Conservation (phyloP, 2,888 invertebrate genomes). For the Synanthedon andrenaeformis region DNA sequence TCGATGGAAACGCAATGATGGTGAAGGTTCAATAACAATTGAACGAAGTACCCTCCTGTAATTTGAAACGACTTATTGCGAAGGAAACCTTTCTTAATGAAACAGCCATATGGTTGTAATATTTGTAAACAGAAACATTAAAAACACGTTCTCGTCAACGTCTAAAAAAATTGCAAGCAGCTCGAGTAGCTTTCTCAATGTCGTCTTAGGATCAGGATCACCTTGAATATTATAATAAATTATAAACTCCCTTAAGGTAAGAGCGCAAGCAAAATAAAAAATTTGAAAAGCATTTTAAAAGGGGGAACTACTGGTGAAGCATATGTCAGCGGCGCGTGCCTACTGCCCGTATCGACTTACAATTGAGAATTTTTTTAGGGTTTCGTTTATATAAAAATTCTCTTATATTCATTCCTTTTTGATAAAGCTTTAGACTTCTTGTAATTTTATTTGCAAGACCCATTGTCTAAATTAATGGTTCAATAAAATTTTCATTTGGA, state of each 20-base stretch:
- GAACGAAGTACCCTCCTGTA: conserved; percentile 49
- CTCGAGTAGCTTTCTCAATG: too few species aligned
- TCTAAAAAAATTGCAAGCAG: too few species aligned
- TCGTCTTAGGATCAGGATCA: too few species aligned
- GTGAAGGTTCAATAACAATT: conserved; percentile 50
- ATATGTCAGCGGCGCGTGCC: conserved; percentile 42
- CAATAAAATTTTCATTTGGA: too few species aligned
- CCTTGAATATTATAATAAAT: too few species aligned
- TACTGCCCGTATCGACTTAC: conserved; percentile 21
- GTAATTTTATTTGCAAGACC: too few species aligned
- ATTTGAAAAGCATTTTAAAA: conserved; percentile 5
- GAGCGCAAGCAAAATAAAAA: neutral
- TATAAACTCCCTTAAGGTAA: too few species aligned
- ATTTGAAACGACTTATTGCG: conserved; percentile 38
- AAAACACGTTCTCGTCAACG: too few species aligned
- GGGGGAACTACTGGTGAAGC: conserved; percentile 18
- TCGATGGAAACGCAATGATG: conserved; percentile 22
- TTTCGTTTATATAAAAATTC: too few species aligned
- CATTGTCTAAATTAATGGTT: too few species aligned
- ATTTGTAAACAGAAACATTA: neutral
- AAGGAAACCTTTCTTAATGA: conserved; percentile 32
- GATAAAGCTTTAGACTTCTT: neutral
- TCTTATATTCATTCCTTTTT: neutral
- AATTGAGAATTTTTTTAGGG: conserved; percentile 4
- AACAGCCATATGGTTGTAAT: conserved; percentile 39